A percentile compares a stretch with the other conserved stretches of the same genome.
Conservation (phyloP, 2,888 invertebrate species). For the Amiota communis region DNA sequence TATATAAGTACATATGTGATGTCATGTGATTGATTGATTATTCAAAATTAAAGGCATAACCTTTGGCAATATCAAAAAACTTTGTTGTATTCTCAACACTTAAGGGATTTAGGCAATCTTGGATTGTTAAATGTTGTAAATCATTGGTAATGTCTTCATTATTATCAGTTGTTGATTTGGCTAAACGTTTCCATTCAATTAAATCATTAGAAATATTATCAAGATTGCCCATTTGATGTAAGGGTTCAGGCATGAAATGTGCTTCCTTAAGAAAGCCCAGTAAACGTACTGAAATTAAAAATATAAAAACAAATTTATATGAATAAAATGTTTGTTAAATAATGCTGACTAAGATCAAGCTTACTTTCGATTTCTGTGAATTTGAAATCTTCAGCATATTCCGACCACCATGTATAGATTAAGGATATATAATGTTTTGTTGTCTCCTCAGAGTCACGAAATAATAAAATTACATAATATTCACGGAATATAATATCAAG, state of each 20-base stretch:
- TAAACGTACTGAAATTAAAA: constrained; percentile 55
- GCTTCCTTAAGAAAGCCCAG: constrained; percentile 64
- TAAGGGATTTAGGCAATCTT: constrained; percentile 6
- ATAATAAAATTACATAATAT: constrained; percentile 64
- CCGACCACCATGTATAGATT: constrained; percentile 68
- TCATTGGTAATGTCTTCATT: background rate
- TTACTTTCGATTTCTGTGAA: constrained; percentile 64
- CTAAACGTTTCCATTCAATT: constrained; percentile 58
- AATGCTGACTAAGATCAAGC: background rate
- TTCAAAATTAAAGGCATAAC: constrained; percentile 1
- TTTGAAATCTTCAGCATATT: constrained; percentile 50
- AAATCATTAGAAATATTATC: constrained; percentile 53
- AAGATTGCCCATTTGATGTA: constrained; percentile 54
- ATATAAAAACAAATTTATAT: background rate
- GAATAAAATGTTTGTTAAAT: background rate
- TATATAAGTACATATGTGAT: background rate
- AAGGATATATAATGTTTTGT: constrained; percentile 67
- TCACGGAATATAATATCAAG: constrained; percentile 67
- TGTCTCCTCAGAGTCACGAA: constrained; percentile 68
- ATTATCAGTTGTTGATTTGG: constrained; percentile 41
- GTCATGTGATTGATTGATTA: background rate
- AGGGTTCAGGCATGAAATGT: constrained; percentile 62
- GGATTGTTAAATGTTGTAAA: background rate
- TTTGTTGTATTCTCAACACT: background rate
- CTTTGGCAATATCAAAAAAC: constrained; percentile 11